These are phyloP conservation scores for Zoanthus gigantus DNA, from an alignment of 92 coral and sea anemone genomes.

Conservation along the genomic window DNA sequence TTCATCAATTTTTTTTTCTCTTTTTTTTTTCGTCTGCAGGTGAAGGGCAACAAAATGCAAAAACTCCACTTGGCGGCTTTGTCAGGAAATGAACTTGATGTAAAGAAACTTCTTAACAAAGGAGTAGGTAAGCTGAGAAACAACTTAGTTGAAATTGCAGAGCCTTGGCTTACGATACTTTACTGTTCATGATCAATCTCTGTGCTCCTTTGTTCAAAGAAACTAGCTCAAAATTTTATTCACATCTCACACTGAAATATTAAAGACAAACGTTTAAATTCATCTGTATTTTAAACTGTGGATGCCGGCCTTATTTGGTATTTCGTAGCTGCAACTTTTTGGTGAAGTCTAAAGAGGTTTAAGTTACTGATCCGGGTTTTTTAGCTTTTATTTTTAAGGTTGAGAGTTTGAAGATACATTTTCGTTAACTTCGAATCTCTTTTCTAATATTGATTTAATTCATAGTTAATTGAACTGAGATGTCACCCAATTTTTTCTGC, in stretches of 20 bases:
- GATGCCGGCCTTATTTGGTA: too few species aligned
- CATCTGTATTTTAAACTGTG: too few species aligned
- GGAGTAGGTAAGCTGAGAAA: constrained; percentile 74
- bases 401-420: neutral
- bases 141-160: too few species aligned
- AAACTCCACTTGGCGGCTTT: constrained; percentile 83
- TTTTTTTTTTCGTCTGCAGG: constrained; percentile 30
- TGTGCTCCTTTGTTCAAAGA: too few species aligned
- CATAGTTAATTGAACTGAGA: neutral
- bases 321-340: too few species aligned
- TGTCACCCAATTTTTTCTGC: neutral
- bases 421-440: neutral
- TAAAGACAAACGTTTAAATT: too few species aligned
- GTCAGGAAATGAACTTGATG: constrained; percentile 85
- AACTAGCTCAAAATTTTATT: too few species aligned
- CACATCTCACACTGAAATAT: too few species aligned
- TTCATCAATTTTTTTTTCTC: too few species aligned
- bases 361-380: neutral
- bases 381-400: neutral
- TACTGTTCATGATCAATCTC: too few species aligned
- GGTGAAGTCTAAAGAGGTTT: neutral
- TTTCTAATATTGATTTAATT: neutral
- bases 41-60: constrained; percentile 77
- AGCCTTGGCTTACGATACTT: too few species aligned
- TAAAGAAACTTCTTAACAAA: constrained; percentile 72